Percentiles rank a stretch among this genome's conserved stretches.
Evolutionary conservation across 2,888 invertebrate genomes (phyloP).

Genomic region (Parthenolecanium corni): DNA sequence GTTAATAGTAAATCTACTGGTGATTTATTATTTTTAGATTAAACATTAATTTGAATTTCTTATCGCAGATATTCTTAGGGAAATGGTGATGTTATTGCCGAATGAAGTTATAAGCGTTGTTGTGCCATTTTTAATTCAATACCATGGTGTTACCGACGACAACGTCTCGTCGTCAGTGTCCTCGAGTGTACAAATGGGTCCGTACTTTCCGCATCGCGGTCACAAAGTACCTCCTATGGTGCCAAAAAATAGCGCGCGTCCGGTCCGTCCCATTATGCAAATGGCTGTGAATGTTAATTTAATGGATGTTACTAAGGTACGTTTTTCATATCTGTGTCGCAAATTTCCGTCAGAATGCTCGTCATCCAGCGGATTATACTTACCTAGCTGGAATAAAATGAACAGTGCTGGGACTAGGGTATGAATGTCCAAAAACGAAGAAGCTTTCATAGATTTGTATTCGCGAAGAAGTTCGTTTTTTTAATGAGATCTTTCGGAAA

Average conservation of each 20-base stretch:
- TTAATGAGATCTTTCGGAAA: no score
- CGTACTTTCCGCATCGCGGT: constrained; percentile 63
- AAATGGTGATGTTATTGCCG: constrained; percentile 65
- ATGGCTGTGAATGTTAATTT: constrained; percentile 71
- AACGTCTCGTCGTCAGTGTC: constrained; percentile 36
- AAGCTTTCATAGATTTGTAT: no score
- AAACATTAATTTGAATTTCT: not conserved
- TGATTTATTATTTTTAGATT: no score
- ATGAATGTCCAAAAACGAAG: no score
- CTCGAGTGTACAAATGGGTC: constrained; percentile 53
- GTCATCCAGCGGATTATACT: no score
- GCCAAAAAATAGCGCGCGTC: constrained; percentile 53
- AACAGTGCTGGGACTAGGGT: no score
- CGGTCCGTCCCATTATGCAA: constrained; percentile 68
- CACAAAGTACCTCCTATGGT: constrained; percentile 43
- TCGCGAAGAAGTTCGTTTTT: no score
- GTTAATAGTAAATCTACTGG: no score
- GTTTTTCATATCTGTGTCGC: constrained; percentile 31
- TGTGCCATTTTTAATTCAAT: constrained; percentile 73
- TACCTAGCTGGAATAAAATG: no score
- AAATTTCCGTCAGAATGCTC: no score
- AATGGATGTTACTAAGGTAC: constrained; percentile 53
- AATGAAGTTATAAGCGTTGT: constrained; percentile 67
- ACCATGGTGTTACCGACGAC: constrained; percentile 68
- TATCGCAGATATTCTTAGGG: constrained; percentile 56